A percentile compares a stretch with the other conserved stretches of the same genome.
These are phyloP conservation scores for Phycodurus eques DNA, from an alignment of 2,113 vertebrate genomes.

Conservation along the genomic window DNA sequence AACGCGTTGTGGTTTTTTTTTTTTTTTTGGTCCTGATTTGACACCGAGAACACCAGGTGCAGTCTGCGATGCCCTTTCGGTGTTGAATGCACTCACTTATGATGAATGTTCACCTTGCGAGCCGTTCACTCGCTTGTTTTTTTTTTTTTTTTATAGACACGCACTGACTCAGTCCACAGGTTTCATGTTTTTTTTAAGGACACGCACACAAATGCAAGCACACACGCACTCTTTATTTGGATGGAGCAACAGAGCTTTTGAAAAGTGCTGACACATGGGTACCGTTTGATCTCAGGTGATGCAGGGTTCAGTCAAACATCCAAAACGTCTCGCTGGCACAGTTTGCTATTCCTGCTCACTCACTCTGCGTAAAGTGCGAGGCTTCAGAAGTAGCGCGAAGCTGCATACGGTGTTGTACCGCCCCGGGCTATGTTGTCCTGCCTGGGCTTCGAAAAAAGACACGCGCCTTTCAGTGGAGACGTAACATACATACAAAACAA, in stretches of 20 bases:
- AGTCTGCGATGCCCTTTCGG: slow-evolving; percentile 37
- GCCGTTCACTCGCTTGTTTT: slow-evolving; percentile 41
- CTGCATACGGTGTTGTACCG: not conserved
- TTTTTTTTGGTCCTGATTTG: slow-evolving; percentile 26
- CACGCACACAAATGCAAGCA: not conserved
- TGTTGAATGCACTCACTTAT: slow-evolving; percentile 37
- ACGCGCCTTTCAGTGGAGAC: slow-evolving; percentile 9
- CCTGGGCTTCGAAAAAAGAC: slow-evolving; percentile 5
- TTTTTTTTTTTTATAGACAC: slow-evolving; percentile 10
- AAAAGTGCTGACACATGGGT: slow-evolving; percentile 32
- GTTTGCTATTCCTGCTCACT: slow-evolving; percentile 14
- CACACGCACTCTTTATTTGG: slow-evolving; percentile 10
- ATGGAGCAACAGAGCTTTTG: slow-evolving; percentile 16
- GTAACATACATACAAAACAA: slow-evolving; percentile 3
- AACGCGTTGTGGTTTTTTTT: slow-evolving; percentile 19
- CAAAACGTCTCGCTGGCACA: slow-evolving; percentile 20
- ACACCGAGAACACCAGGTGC: slow-evolving; percentile 25
- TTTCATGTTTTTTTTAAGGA: slow-evolving; percentile 33
- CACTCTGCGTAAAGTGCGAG: slow-evolving; percentile 18
- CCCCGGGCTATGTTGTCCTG: not conserved
- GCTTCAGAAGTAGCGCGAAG: slow-evolving; percentile 17
- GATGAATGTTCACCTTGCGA: slow-evolving; percentile 57
- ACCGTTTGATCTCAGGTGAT: slow-evolving; percentile 33
- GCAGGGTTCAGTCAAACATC: slow-evolving; percentile 11
- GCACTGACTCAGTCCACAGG: slow-evolving; percentile 38